Conservation (phyloP, 2,888 invertebrate genomes). For the Xestia c-nigrum region DNA sequence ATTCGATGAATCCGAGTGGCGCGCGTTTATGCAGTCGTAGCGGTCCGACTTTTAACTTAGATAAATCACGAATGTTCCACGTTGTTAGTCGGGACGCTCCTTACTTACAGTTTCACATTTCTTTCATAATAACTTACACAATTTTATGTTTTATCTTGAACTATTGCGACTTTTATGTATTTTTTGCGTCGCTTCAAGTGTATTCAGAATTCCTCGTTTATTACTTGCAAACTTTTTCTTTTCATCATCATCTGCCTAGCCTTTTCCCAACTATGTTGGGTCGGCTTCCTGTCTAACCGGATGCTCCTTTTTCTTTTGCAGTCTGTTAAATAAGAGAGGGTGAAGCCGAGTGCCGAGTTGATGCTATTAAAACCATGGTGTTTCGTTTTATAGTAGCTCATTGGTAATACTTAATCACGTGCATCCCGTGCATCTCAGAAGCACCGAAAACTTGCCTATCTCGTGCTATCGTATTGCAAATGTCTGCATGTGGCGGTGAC, state of each 20-base stretch:
- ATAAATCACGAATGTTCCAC: constrained; percentile 35
- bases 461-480: background rate
- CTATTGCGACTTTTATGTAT: background rate
- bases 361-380: background rate
- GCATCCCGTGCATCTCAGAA: background rate
- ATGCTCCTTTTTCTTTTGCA: constrained; percentile 4
- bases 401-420: background rate
- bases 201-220: constrained; percentile 23
- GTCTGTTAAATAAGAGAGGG: background rate
- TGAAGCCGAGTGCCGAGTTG: background rate
- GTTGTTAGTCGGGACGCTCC: constrained; percentile 12
- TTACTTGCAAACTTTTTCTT: constrained; percentile 7
- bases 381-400: background rate
- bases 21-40: constrained; percentile 25
- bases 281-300: no score
- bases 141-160: constrained; percentile 2
- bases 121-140: constrained; percentile 9
- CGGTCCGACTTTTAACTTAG: constrained; percentile 16
- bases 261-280: no score
- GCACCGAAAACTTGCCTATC: background rate
- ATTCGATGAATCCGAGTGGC: constrained; percentile 9
- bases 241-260: no score
- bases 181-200: background rate
- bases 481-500: no score
- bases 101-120: constrained; percentile 13